These are phyloP conservation scores for Lophochroa leadbeateri DNA, from an alignment of 2,113 vertebrate genomes.

Conservation along the genomic window DNA sequence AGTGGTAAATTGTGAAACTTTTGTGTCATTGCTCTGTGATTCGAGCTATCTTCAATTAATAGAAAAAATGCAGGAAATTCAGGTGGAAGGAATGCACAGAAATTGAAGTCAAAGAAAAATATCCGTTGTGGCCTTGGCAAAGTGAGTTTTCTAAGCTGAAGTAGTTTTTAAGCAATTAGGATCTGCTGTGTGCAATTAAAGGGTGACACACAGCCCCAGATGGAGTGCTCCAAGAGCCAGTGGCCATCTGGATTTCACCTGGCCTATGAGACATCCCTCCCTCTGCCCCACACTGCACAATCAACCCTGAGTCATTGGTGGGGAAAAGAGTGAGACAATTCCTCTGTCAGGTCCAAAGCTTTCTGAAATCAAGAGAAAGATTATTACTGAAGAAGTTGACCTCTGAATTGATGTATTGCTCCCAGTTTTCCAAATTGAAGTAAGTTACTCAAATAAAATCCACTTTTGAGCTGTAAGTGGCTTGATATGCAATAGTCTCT, in stretches of 20 bases:
- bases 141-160: conserved; percentile 10
- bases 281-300: fast-evolving
- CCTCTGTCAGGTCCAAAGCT: not conserved
- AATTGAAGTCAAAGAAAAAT: conserved; percentile 52
- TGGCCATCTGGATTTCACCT: conserved; percentile 46
- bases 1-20: conserved; percentile 15
- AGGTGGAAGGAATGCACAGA: conserved; percentile 58
- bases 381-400: not conserved
- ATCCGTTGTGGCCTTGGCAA: not conserved
- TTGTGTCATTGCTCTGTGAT: conserved; percentile 37
- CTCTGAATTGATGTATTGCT: not conserved
- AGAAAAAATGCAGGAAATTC: conserved; percentile 38
- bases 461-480: not conserved
- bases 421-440: not conserved
- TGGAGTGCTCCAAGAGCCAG: not conserved
- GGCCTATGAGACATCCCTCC: not conserved
- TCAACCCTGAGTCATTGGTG: not conserved
- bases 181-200: conserved; percentile 13
- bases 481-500: not conserved
- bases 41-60: conserved; percentile 48
- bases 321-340: not conserved
- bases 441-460: not conserved
- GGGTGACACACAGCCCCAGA: conserved; percentile 19
- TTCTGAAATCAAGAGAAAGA: not conserved
- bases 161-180: conserved; percentile 39